Evolutionary conservation across 2,113 vertebrate species (phyloP).

Genomic region (Copsychus sechellarum): DNA sequence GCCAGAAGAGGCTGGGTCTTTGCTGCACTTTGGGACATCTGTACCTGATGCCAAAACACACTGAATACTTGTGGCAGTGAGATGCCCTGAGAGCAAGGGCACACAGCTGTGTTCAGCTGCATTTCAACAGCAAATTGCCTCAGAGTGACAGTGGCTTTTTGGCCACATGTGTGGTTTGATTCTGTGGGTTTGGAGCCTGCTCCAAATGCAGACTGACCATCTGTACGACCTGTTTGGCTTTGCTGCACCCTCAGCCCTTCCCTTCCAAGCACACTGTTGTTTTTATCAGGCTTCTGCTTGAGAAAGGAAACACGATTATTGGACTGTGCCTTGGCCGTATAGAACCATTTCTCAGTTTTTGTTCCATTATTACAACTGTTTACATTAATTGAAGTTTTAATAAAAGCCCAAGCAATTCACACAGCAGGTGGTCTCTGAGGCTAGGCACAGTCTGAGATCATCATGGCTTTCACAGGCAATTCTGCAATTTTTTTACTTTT

Average conservation of each 20-base stretch:
- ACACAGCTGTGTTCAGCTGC: neutral
- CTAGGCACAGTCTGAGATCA: neutral
- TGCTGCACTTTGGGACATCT: neutral
- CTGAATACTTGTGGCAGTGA: neutral
- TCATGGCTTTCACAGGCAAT: neutral
- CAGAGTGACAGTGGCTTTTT: neutral
- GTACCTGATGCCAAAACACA: neutral
- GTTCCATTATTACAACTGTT: neutral
- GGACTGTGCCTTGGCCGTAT: neutral
- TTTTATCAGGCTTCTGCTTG: neutral
- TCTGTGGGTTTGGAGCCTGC: neutral
- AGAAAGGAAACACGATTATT: neutral
- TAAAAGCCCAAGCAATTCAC: conserved; percentile 21
- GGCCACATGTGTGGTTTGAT: neutral
- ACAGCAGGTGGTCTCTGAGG: conserved; percentile 4
- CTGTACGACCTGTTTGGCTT: rapidly evolving
- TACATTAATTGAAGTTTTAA: conserved; percentile 35
- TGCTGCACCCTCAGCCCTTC: neutral
- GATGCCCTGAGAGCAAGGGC: neutral
- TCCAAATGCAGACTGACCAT: neutral
- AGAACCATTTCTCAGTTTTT: neutral
- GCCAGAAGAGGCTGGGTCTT: neutral
- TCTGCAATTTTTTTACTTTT: neutral
- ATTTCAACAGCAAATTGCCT: neutral
- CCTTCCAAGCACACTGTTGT: neutral